These are phyloP conservation scores for Etheostoma spectabile DNA, from an alignment of 2,113 vertebrate species.

Conservation along the genomic window DNA sequence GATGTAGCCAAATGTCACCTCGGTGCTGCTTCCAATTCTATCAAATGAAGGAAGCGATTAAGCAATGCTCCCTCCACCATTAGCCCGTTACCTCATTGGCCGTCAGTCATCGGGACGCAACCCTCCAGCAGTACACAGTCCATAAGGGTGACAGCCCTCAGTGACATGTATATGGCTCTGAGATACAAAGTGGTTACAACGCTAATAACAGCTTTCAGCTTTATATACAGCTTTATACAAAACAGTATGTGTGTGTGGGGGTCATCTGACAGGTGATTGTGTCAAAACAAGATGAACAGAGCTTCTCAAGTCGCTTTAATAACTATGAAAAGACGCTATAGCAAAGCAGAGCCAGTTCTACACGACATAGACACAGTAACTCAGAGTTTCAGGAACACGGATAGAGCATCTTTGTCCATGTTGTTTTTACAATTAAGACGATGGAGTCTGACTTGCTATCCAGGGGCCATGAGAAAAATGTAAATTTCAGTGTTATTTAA, in stretches of 20 bases:
- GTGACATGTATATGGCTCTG: slow-evolving; percentile 19
- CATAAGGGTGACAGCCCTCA: slow-evolving; percentile 31
- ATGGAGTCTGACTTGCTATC: neutral
- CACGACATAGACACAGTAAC: neutral
- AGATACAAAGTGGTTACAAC: slow-evolving; percentile 35
- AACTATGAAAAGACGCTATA: neutral
- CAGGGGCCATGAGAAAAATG: neutral
- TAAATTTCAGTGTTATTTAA: no score
- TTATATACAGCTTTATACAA: slow-evolving; percentile 22
- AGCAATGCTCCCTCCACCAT: slow-evolving; percentile 63
- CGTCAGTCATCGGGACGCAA: slow-evolving; percentile 47
- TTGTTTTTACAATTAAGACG: neutral
- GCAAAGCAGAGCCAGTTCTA: neutral
- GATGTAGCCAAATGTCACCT: slow-evolving; percentile 68
- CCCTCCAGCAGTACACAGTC: slow-evolving; percentile 36
- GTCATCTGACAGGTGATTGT: neutral
- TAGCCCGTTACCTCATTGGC: slow-evolving; percentile 67
- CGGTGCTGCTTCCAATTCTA: slow-evolving; percentile 46
- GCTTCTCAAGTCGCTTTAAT: neutral
- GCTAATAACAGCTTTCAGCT: slow-evolving; percentile 32
- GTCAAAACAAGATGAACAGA: slow-evolving; percentile 10
- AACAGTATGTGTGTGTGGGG: neutral
- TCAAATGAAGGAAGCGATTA: slow-evolving; percentile 72
- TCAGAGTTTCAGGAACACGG: neutral
- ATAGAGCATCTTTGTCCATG: slow-evolving; percentile 1